Evolutionary conservation across 2,797 vertebrate genomes (phyloP).

Genomic region (Sebastes trivittatus): DNA sequence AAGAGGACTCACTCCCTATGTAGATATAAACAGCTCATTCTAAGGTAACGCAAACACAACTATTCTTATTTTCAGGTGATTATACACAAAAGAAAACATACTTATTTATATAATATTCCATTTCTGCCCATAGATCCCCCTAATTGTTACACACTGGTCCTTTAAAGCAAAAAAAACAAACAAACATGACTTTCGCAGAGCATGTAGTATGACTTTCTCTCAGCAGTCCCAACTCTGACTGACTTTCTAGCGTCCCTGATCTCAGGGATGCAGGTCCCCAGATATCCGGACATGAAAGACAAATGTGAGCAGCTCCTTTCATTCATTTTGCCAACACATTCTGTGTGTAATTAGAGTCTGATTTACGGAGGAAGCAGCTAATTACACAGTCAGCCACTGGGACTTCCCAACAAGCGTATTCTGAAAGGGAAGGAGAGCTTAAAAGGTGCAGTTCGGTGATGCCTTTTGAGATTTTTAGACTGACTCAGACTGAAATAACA

Average conservation of each 20-base stretch:
- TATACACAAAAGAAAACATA: no score
- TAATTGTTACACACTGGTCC: no score
- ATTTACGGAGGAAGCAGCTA: conserved; percentile 46
- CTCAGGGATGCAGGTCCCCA: not conserved
- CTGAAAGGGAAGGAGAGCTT: not conserved
- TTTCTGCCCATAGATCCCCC: no score
- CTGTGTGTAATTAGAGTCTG: conserved; percentile 40
- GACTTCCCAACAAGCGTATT: conserved; percentile 10
- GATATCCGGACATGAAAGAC: conserved; percentile 25
- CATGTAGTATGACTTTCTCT: no score
- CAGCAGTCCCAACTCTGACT: no score
- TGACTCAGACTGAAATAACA: not conserved
- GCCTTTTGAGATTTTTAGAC: not conserved
- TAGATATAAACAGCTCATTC: no score
- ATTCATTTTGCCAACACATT: conserved; percentile 41
- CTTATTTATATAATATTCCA: no score
- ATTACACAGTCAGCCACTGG: conserved; percentile 36
- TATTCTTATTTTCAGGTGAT: no score
- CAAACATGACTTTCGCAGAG: no score
- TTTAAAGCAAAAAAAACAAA: no score
- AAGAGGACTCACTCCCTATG: no score
- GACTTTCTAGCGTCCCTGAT: not conserved
- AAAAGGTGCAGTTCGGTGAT: conserved; percentile 13
- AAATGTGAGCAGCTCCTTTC: conserved; percentile 21
- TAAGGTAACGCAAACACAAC: no score